phyloP scores from a whole-genome alignment of 2,888 invertebrate species.

The Meghimatium bilineatum region DNA sequence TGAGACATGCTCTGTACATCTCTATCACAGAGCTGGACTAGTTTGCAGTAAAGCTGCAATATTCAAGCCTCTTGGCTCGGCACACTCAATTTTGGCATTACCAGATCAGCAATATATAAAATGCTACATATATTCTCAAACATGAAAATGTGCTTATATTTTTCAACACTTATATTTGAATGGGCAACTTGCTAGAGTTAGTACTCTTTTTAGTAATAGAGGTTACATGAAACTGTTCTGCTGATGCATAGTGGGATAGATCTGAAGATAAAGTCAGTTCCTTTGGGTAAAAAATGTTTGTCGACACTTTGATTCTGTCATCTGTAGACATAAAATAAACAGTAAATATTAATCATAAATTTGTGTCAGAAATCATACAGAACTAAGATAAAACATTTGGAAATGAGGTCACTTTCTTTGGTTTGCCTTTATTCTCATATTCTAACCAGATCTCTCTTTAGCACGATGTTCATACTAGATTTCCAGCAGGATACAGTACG shows the following conservation, averaged over 20 bases:
- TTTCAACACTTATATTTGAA: not conserved
- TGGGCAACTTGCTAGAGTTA: not conserved
- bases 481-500: too few relatives aligned
- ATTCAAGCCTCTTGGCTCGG: too few relatives aligned
- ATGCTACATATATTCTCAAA: not conserved
- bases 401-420: too few relatives aligned
- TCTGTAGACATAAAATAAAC: conserved; percentile 57
- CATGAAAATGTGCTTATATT: not conserved
- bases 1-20: too few relatives aligned
- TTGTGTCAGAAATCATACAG: too few relatives aligned
- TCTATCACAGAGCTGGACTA: too few relatives aligned
- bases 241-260: conserved; percentile 66
- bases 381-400: too few relatives aligned
- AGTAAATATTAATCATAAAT: not conserved
- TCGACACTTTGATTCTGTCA: conserved; percentile 60
- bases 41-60: too few relatives aligned
- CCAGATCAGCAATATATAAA: not conserved
- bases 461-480: too few relatives aligned
- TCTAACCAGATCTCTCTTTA: too few relatives aligned
- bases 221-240: conserved; percentile 67
- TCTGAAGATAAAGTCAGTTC: conserved; percentile 65
- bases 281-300: conserved; percentile 64
- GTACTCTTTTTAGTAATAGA: conserved; percentile 52
- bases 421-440: too few relatives aligned
- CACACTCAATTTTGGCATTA: too few relatives aligned